phyloP scores from a whole-genome alignment of 2,113 vertebrate species.

The Eulemur rufifrons region DNA sequence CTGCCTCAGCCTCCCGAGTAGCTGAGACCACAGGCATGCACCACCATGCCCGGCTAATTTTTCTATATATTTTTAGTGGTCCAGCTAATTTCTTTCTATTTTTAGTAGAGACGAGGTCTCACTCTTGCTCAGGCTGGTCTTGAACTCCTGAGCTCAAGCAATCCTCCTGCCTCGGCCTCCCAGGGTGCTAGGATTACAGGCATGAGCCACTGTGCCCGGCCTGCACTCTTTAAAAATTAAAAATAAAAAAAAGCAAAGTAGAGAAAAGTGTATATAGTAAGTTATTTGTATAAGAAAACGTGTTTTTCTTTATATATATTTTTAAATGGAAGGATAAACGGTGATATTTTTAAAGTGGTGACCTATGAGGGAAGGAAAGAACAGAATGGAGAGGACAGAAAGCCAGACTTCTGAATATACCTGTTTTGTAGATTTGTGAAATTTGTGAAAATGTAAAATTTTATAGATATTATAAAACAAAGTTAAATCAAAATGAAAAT shows the following conservation, averaged over 20 bases:
- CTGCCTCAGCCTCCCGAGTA: too few relatives aligned
- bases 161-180: too few relatives aligned
- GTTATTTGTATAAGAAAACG: constrained; percentile 12
- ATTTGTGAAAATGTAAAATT: constrained; percentile 10
- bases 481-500: not conserved
- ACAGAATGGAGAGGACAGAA: not conserved
- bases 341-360: not conserved
- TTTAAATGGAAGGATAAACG: not conserved
- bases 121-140: too few relatives aligned
- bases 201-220: too few relatives aligned
- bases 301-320: not conserved
- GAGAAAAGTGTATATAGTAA: not conserved
- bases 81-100: too few relatives aligned
- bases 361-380: not conserved
- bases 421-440: not conserved
- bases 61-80: too few relatives aligned
- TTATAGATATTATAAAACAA: not conserved
- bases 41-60: too few relatives aligned
- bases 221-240: not conserved
- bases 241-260: not conserved
- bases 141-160: too few relatives aligned
- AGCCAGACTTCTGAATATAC: not conserved
- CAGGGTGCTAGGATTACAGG: too few relatives aligned
- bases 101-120: too few relatives aligned
- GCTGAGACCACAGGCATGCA: too few relatives aligned